A percentile compares a stretch with the other conserved stretches of the same genome.
Conservation (phyloP, 2,888 invertebrate species). For the Dryobota labecula region DNA sequence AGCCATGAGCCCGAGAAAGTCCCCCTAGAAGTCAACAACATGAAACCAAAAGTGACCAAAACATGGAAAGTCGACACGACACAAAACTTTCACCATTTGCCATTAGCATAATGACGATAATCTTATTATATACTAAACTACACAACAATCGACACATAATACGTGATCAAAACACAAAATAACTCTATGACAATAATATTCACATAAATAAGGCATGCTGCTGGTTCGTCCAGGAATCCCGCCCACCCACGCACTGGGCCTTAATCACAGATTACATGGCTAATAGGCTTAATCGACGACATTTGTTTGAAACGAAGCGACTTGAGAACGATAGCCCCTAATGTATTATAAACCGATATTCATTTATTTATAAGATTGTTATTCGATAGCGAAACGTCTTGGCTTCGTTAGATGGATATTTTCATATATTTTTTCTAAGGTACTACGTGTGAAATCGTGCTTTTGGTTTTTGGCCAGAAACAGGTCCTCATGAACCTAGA, state of each 20-base stretch:
- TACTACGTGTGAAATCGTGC: no score
- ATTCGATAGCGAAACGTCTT: constrained; percentile 49
- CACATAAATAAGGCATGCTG: constrained; percentile 48
- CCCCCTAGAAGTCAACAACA: not conserved
- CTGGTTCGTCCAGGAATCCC: constrained; percentile 54
- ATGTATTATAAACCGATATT: constrained; percentile 60
- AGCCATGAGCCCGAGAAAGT: no score
- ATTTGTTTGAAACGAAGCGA: constrained; percentile 67
- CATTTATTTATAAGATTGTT: constrained; percentile 58
- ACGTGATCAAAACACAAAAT: constrained; percentile 51
- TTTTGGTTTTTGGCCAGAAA: not conserved
- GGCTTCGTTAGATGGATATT: constrained; percentile 26
- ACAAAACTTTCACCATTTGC: constrained; percentile 41
- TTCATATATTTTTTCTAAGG: not conserved
- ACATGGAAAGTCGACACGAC: not conserved
- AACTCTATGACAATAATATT: constrained; percentile 51
- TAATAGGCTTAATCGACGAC: constrained; percentile 70
- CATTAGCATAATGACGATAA: constrained; percentile 41
- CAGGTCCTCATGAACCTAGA: no score
- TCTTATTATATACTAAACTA: constrained; percentile 34
- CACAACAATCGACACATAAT: constrained; percentile 39
- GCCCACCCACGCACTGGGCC: constrained; percentile 61
- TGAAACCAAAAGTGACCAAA: constrained; percentile 28
- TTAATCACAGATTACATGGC: constrained; percentile 67
- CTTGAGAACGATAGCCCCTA: constrained; percentile 56